These are phyloP conservation scores for Manacus vitellinus DNA, from an alignment of 2,113 vertebrate species.

Conservation along the genomic window DNA sequence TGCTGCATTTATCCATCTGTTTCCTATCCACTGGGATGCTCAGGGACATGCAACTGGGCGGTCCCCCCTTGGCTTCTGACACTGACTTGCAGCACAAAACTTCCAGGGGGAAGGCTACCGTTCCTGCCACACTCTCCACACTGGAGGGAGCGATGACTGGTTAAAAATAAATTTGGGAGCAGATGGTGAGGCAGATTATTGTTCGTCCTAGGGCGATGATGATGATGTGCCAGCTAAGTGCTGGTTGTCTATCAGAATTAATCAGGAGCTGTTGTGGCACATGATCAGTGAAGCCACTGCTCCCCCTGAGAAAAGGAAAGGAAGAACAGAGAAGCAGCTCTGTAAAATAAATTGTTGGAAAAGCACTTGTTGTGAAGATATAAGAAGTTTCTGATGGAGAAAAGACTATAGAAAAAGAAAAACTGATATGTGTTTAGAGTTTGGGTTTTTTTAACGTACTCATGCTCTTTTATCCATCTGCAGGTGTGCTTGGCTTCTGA, in stretches of 20 bases:
- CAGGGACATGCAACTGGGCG: rapidly evolving
- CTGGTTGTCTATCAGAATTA: slow-evolving; percentile 67
- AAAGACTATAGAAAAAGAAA: neutral
- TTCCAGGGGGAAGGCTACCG: neutral
- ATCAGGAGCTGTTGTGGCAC: slow-evolving; percentile 44
- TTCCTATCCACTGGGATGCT: neutral
- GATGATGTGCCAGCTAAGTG: slow-evolving; percentile 56
- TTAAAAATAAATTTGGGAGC: slow-evolving; percentile 72
- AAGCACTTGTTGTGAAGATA: neutral
- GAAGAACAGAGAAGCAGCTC: neutral
- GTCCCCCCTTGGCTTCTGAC: neutral
- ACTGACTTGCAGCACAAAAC: rapidly evolving
- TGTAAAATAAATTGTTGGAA: neutral
- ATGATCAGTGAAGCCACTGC: slow-evolving; percentile 10
- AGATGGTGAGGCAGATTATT: slow-evolving; percentile 69
- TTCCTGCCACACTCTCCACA: rapidly evolving
- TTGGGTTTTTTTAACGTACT: neutral
- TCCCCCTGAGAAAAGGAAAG: neutral
- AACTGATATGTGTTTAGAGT: neutral
- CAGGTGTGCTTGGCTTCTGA: neutral
- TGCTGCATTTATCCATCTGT: neutral
- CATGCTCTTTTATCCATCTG: neutral
- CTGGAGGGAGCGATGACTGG: slow-evolving; percentile 1
- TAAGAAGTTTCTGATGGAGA: neutral
- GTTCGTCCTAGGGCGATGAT: slow-evolving; percentile 41